phyloP scores from a whole-genome alignment of 2,888 invertebrate species.

The Tipula lateralis region DNA sequence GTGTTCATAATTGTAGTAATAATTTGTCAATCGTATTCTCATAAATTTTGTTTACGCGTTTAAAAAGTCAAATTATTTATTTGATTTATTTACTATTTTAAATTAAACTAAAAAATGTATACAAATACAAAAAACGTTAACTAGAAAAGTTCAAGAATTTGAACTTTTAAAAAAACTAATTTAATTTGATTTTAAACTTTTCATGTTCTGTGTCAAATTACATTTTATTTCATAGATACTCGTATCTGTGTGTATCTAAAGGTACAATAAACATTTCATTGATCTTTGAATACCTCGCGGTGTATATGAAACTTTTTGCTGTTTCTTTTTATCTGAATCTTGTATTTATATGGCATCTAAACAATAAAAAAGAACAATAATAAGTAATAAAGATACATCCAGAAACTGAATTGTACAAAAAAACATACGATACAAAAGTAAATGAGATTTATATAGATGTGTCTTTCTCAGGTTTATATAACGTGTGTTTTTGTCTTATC shows the following conservation, averaged over 20 bases:
- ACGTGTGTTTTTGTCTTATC: not conserved
- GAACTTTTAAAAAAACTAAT: conserved; percentile 11
- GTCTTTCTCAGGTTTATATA: not conserved
- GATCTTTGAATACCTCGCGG: conserved; percentile 19
- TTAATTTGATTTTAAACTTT: not conserved
- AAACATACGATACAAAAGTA: not conserved
- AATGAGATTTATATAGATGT: not conserved
- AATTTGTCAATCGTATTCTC: not conserved
- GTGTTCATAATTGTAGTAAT: no score
- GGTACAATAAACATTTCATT: not conserved
- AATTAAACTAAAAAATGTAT: not conserved
- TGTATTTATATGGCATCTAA: not conserved
- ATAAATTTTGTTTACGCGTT: not conserved
- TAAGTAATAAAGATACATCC: not conserved
- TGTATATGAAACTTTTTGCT: not conserved
- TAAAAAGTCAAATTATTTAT: not conserved
- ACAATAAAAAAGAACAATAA: not conserved
- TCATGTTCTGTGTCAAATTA: conserved; percentile 11
- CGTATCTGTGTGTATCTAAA: not conserved
- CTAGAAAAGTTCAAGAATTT: conserved; percentile 24
- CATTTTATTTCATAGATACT: not conserved
- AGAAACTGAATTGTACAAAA: not conserved
- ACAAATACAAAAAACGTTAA: not conserved
- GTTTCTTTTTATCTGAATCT: not conserved
- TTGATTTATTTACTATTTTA: not conserved